Percentiles rank a stretch among this genome's conserved stretches.
Evolutionary conservation across 2,113 vertebrate species (phyloP).

Genomic region (Chaetodon auriga): DNA sequence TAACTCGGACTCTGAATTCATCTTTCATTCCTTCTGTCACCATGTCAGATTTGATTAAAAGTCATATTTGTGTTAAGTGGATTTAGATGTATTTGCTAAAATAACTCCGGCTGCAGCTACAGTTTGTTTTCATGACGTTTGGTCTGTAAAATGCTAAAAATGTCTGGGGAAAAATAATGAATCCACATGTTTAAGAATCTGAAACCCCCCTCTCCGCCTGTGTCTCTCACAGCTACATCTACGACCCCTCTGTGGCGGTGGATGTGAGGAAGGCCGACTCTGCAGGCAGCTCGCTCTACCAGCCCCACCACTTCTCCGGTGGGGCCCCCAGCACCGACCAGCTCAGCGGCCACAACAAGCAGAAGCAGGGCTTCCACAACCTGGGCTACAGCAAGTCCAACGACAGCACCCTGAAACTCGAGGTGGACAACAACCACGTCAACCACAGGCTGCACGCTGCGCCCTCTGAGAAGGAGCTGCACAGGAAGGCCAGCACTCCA

Average conservation of each 20-base stretch:
- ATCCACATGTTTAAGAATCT: background rate
- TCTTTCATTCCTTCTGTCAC: slow-evolving; percentile 3
- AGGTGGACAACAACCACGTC: slow-evolving; percentile 86
- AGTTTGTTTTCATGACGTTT: background rate
- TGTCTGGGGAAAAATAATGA: background rate
- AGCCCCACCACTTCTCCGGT: slow-evolving; percentile 60
- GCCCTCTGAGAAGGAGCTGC: slow-evolving; percentile 20
- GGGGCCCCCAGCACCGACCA: background rate
- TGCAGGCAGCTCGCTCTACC: slow-evolving; percentile 74
- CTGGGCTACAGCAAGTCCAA: slow-evolving; percentile 80
- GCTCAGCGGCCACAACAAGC: slow-evolving; percentile 36
- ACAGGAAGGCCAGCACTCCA: slow-evolving; percentile 33
- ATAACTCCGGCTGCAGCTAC: background rate
- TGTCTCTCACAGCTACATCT: slow-evolving; percentile 79
- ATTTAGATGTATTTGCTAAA: background rate
- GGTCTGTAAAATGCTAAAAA: too few relatives aligned
- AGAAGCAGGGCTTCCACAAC: slow-evolving; percentile 84
- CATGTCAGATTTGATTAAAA: background rate
- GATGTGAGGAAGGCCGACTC: slow-evolving; percentile 77
- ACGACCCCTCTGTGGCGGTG: slow-evolving; percentile 79
- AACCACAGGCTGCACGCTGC: slow-evolving; percentile 77
- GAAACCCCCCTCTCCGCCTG: background rate
- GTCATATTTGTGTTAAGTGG: background rate
- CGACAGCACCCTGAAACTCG: slow-evolving; percentile 76
- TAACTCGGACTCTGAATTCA: background rate